phyloP scores from a whole-genome alignment of 2,888 invertebrate genomes.

The Euspilapteryx auroguttella region DNA sequence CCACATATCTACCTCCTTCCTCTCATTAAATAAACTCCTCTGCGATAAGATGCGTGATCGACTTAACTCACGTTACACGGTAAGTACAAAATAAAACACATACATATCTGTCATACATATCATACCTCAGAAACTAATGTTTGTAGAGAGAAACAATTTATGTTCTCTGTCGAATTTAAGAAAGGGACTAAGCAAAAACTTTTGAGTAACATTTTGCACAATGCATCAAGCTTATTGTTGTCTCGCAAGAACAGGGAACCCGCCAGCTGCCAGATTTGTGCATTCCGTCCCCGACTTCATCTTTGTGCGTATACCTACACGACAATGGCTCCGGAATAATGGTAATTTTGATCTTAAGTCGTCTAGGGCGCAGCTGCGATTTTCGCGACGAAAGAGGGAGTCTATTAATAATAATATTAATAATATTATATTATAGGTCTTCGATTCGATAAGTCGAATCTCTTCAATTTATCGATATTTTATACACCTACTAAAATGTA shows the following conservation, averaged over 20 bases:
- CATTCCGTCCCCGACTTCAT: conserved; percentile 53
- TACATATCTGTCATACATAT: too few relatives aligned
- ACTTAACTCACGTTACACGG: too few relatives aligned
- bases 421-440: conserved; percentile 17
- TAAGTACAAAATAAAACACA: too few relatives aligned
- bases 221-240: conserved; percentile 34
- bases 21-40: conserved; percentile 3
- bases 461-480: too few relatives aligned
- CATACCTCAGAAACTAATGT: too few relatives aligned
- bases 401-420: conserved; percentile 24
- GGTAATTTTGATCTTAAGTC: conserved; percentile 61
- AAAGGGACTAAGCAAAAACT: conserved; percentile 16
- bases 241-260: conserved; percentile 39
- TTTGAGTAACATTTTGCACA: conserved; percentile 53
- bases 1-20: conserved; percentile 9
- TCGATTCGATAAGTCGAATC: conserved; percentile 17
- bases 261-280: conserved; percentile 57
- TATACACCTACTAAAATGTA: too few relatives aligned
- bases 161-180: too few relatives aligned
- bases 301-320: conserved; percentile 31
- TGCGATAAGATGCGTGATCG: neutral
- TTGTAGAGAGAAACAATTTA: too few relatives aligned
- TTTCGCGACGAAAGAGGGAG: conserved; percentile 25
- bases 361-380: conserved; percentile 51
- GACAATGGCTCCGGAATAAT: conserved; percentile 45